phyloP scores from a whole-genome alignment of 2,113 vertebrate genomes.

The Pituophis catenifer region DNA sequence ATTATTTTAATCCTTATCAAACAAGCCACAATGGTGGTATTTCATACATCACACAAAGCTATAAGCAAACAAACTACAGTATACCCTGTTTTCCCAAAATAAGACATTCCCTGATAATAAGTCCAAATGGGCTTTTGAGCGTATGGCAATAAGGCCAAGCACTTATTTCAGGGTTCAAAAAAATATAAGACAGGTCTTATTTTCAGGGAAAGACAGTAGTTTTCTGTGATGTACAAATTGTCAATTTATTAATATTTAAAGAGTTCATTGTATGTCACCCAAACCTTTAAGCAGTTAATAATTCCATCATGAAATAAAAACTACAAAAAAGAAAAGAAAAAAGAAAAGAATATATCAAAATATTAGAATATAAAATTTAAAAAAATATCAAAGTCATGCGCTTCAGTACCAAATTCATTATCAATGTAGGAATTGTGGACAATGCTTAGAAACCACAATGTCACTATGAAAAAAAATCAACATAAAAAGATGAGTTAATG shows the following conservation, averaged over 20 bases:
- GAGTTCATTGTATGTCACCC: background rate
- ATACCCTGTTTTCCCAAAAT: background rate
- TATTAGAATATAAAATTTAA: background rate
- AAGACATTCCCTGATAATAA: too few relatives aligned
- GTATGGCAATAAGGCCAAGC: too few relatives aligned
- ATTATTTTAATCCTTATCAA: background rate
- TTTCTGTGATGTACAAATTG: background rate
- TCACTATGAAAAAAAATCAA: background rate
- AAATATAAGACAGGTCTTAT: too few relatives aligned
- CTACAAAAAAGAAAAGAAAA: background rate
- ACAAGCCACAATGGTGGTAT: background rate
- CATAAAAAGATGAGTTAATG: background rate
- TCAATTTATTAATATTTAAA: background rate
- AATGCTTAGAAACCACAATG: background rate
- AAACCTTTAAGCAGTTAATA: background rate
- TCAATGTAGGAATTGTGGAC: background rate
- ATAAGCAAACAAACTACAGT: background rate
- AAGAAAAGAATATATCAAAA: background rate
- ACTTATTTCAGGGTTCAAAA: too few relatives aligned
- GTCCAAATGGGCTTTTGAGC: too few relatives aligned
- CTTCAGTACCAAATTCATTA: background rate
- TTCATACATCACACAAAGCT: background rate
- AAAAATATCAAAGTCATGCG: background rate
- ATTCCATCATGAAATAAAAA: background rate
- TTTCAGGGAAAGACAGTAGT: background rate